phyloP scores from a whole-genome alignment of 2,888 invertebrate genomes.

The Incurvaria masculella region DNA sequence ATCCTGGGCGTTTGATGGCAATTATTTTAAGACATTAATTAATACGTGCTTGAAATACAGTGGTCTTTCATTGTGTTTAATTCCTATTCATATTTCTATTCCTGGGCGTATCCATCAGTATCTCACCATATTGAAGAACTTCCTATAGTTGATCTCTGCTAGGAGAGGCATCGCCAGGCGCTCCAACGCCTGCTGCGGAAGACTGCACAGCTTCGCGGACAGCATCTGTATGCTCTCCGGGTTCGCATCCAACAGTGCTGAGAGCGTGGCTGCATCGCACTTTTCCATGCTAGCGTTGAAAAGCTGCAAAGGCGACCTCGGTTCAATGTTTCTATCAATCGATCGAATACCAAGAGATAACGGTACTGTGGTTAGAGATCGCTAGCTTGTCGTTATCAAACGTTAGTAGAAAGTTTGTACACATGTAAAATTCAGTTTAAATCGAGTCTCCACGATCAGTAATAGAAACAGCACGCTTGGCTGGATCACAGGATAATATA shows the following conservation, averaged over 20 bases:
- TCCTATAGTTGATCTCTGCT: constrained; percentile 47
- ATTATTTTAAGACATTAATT: too few relatives aligned
- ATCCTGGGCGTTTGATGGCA: too few relatives aligned
- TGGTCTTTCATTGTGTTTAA: constrained; percentile 1
- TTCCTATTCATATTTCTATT: constrained; percentile 3
- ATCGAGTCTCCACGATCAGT: too few relatives aligned
- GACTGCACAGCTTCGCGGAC: constrained; percentile 37
- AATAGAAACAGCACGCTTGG: too few relatives aligned
- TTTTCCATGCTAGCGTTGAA: constrained; percentile 29
- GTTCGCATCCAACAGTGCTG: constrained; percentile 21
- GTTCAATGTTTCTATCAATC: too few relatives aligned
- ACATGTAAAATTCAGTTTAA: too few relatives aligned
- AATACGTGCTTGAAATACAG: too few relatives aligned
- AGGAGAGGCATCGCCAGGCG: constrained; percentile 40
- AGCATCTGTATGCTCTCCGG: constrained; percentile 27
- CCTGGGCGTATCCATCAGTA: constrained; percentile 3
- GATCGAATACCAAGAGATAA: constrained; percentile 2
- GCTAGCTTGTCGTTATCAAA: background rate
- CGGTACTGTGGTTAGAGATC: too few relatives aligned
- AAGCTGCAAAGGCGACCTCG: constrained; percentile 39
- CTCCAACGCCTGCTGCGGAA: constrained; percentile 35
- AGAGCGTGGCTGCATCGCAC: constrained; percentile 27
- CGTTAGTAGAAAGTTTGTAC: too few relatives aligned
- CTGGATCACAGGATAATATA: too few relatives aligned
- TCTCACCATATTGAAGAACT: constrained; percentile 50